Base-by-base conservation (phyloP, 2,888 invertebrate species). In the Zygaena filipendulae region DNA sequence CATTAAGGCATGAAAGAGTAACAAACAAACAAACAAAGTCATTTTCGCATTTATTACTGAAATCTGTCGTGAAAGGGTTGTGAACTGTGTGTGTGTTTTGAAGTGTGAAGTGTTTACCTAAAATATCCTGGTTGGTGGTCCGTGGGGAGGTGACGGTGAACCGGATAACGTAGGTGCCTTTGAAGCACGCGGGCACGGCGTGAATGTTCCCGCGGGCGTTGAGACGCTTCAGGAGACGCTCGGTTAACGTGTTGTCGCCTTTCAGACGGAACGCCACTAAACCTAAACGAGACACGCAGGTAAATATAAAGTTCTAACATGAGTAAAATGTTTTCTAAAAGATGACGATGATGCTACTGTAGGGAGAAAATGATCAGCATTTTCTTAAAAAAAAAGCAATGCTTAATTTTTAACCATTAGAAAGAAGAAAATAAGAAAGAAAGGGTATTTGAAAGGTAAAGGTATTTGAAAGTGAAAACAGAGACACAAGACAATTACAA, bases 61-160 rank as follows among this genome's bases (percentile, higher is more conserved):
- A n/a, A n/a, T n/a, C n/a, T n/a, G n/a, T n/a, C n/a, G n/a, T n/a
- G n/a, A n/a, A n/a, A n/a, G n/a, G n/a, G n/a, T n/a, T n/a, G n/a
- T n/a, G n/a, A n/a, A n/a, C n/a, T n/a, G n/a, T n/a, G n/a, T n/a
- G n/a, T n/a, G n/a, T n/a, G n/a, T n/a, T n/a, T n/a, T n/a, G n/a
- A n/a, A n/a, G n/a, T n/a, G n/a, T n/a, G n/a, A n/a, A n/a, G 6
- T 13, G 29, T 10, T 49, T 45, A 79, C 81, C 74, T 21, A 86
- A 49, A 11, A 91, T 87, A 52, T 91, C 90, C 39, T 90, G 88
- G 25, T 86, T 84, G 0, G 90, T 90, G 1, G 91, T 97, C 49
- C 87, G 85, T 26, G 88, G 87, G 0, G 97, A 97, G 1, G 97
- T 97, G 18, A 98, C 89, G 0, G 97, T 95, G 62, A 97, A 98